Evolutionary conservation across 2,797 vertebrate genomes (phyloP).

Genomic region (Cichlasoma orientale): DNA sequence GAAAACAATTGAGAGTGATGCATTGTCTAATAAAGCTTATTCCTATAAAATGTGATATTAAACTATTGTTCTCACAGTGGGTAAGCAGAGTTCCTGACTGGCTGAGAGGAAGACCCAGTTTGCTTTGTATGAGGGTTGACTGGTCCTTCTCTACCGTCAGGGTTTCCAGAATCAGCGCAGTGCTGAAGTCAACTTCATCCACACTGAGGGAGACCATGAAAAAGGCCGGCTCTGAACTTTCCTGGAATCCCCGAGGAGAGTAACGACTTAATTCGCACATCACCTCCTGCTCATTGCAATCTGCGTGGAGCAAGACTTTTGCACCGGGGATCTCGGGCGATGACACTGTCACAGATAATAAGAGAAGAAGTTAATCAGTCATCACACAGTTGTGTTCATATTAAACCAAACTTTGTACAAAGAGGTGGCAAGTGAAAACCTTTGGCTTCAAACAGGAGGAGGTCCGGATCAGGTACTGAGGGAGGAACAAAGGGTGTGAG

Average conservation of each 20-base stretch:
- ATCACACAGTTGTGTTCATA: not conserved
- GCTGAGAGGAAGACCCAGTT: slow-evolving; percentile 79
- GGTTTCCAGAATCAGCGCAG: slow-evolving; percentile 80
- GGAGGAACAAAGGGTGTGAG: slow-evolving; percentile 81
- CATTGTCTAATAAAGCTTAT: not conserved
- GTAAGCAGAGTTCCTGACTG: slow-evolving; percentile 74
- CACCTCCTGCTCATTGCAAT: slow-evolving; percentile 84
- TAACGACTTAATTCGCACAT: slow-evolving; percentile 83
- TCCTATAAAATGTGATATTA: not conserved
- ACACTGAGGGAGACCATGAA: slow-evolving; percentile 82
- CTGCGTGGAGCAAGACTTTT: slow-evolving; percentile 81
- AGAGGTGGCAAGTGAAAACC: slow-evolving; percentile 52
- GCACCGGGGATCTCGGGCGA: slow-evolving; percentile 77
- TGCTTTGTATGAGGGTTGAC: slow-evolving; percentile 67
- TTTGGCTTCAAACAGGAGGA: slow-evolving; percentile 76
- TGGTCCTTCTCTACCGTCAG: slow-evolving; percentile 29
- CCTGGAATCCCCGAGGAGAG: slow-evolving; percentile 56
- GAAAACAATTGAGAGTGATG: not conserved
- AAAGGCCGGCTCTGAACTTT: slow-evolving; percentile 42
- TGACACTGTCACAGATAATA: slow-evolving; percentile 66
- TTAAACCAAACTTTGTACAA: not conserved
- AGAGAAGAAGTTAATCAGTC: slow-evolving; percentile 10
- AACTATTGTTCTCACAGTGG: slow-evolving; percentile 68
- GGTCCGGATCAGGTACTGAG: slow-evolving; percentile 70
- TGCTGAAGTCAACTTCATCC: slow-evolving; percentile 75